phyloP scores from a whole-genome alignment of 2,113 vertebrate genomes.

The Turnix velox region DNA sequence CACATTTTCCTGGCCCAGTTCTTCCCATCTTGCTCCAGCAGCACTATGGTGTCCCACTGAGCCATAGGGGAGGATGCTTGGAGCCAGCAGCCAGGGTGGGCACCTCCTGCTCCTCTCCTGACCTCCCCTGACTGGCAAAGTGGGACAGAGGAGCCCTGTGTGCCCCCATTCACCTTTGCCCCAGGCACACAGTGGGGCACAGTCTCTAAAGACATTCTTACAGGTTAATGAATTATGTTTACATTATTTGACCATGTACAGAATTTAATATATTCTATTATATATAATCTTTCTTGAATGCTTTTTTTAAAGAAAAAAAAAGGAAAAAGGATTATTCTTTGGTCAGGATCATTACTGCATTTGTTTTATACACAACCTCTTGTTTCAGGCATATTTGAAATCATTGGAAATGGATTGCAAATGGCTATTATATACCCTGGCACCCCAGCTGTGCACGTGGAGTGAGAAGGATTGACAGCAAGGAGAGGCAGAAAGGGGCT shows the following conservation, averaged over 20 bases:
- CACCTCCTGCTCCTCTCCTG: neutral
- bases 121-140: neutral
- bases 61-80: neutral
- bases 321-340: conserved; percentile 50
- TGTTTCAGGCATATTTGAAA: neutral
- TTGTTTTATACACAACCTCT: conserved; percentile 25
- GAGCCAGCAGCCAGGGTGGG: neutral
- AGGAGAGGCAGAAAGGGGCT: neutral
- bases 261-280: conserved; percentile 70
- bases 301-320: too few species aligned
- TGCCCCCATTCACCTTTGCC: neutral
- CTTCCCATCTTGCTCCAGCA: neutral
- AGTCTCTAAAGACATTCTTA: conserved; percentile 38
- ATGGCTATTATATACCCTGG: neutral
- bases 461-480: neutral
- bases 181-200: neutral
- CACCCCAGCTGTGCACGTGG: neutral
- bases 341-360: neutral
- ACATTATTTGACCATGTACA: conserved; percentile 66
- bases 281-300: conserved; percentile 56
- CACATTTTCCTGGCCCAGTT: neutral
- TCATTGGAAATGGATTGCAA: neutral
- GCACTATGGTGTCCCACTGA: rapidly evolving
- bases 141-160: neutral
- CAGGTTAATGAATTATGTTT: conserved; percentile 65